Evolutionary conservation across 1,140 invertebrate species (phyloP).

Genomic region (Anoplolepis gracilipes): DNA sequence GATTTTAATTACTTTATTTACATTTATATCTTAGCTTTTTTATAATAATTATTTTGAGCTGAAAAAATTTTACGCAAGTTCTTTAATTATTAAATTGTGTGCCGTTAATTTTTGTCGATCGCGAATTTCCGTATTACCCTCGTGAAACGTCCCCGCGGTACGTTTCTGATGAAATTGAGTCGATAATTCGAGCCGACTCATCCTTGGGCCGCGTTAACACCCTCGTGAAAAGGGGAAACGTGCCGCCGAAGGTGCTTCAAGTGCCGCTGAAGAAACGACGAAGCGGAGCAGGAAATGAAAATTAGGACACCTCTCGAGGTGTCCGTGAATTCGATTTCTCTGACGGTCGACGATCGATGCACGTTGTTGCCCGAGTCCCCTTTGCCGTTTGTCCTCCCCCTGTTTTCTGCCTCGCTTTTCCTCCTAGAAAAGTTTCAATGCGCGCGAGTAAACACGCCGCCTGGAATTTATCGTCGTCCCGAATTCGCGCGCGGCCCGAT

Average conservation of each 20-base stretch:
- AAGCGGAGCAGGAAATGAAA: conserved; percentile 28
- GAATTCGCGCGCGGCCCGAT: conserved; percentile 61
- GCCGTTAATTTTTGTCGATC: background rate
- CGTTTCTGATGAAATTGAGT: conserved; percentile 54
- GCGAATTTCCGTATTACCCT: conserved; percentile 8
- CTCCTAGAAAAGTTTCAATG: conserved; percentile 58
- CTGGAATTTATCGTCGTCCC: conserved; percentile 67
- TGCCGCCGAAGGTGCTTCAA: background rate
- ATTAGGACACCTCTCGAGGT: conserved; percentile 60
- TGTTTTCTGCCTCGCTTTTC: background rate
- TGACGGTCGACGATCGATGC: conserved; percentile 49
- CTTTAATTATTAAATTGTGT: background rate
- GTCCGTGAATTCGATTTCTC: conserved; percentile 51
- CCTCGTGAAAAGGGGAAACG: conserved; percentile 35
- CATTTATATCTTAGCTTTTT: background rate
- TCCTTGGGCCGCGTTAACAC: conserved; percentile 38
- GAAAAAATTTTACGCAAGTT: background rate
- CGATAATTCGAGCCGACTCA: conserved; percentile 47
- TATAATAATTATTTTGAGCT: background rate
- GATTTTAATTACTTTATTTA: background rate
- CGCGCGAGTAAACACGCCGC: conserved; percentile 64
- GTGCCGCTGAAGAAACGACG: conserved; percentile 11
- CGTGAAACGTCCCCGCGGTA: conserved; percentile 46
- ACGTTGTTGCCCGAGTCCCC: background rate
- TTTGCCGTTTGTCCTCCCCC: background rate